phyloP scores from a whole-genome alignment of 2,113 vertebrate genomes.

The Elaphurus davidianus region DNA sequence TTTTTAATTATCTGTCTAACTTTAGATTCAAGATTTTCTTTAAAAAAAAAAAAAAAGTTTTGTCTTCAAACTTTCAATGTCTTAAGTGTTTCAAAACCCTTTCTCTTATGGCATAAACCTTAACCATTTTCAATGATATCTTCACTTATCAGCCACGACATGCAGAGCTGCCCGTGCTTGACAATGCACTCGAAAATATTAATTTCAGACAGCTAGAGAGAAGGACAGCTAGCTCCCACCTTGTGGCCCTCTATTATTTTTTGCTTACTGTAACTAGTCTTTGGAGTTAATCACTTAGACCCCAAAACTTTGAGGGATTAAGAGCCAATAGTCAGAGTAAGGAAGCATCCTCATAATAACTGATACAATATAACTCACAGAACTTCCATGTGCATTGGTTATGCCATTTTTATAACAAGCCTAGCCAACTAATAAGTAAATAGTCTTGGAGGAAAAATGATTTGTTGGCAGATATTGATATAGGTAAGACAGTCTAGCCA shows the following conservation, averaged over 20 bases:
- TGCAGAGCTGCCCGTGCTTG: not conserved
- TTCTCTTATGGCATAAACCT: not conserved
- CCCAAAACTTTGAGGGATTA: not conserved
- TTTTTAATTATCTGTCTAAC: not conserved
- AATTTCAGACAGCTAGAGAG: not conserved
- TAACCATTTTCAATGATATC: not conserved
- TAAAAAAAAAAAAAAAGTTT: not conserved
- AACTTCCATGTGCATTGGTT: not conserved
- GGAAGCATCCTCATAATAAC: not conserved
- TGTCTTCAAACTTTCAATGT: not conserved
- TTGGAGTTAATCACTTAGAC: not conserved
- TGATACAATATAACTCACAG: not conserved
- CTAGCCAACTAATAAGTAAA: not conserved
- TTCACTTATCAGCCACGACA: not conserved
- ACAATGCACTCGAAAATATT: not conserved
- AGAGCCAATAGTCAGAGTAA: not conserved
- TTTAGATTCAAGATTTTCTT: constrained; percentile 8
- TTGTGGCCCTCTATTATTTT: not conserved
- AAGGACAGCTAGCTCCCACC: not conserved
- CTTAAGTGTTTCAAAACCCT: constrained; percentile 15
- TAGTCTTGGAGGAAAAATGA: not conserved
- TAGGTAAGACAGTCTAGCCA: not conserved
- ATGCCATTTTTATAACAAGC: not conserved
- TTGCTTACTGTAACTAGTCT: not conserved
- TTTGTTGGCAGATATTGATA: not conserved